Evolutionary conservation across 2,888 invertebrate genomes (phyloP), one percentile per base, ranked within the genome.

Genomic region (Drosophila yooni): DNA sequence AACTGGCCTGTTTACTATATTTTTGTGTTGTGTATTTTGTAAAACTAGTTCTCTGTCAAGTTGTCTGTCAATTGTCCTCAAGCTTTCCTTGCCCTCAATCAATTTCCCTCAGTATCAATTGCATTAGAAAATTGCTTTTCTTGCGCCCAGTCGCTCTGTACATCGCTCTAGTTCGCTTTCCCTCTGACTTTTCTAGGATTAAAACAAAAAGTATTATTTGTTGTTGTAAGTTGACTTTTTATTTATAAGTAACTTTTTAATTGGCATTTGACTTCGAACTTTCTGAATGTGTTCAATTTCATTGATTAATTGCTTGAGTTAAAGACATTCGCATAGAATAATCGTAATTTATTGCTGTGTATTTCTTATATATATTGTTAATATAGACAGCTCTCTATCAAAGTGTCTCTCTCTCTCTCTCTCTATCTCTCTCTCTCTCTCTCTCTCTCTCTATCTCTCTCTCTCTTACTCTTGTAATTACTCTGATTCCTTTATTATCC

Each of bases 61-160:
- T 43, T 43, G 43, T 43, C 11, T 33, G 33, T 10, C 33, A 33
- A 21, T 43, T 21, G 40, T 10, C n/a, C 40, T 21, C 40, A 40
- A 4, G 0, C 1, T n/a, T 21, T 10, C 0, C n/a, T 40, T 4
- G n/a, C 1, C 10, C n/a, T 40, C 10, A 40, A 4, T 40, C 10
- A 8, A 38, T n/a, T 10, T 2, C 10, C n/a, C 1, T 38, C 18
- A 8, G 18, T 18, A 38, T 18, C 38, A 38, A 38, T 18, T 0
- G 18, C 18, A 18, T 18, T 3, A 18, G 18, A 38, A 34, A 38
- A 38, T 38, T 7, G 18, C 1, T 1, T 10, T 10, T n/a, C 10
- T 40, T 40, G 10, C 10, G 8, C n/a, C 10, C n/a, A 40, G 10
- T 40, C n/a, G 3, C n/a, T n/a, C 0, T 40, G 8, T 3, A 3